A percentile compares a stretch with the other conserved stretches of the same genome.
Evolutionary conservation across 1,140 invertebrate species (phyloP).

Genomic region (Chrysoperla carnea): DNA sequence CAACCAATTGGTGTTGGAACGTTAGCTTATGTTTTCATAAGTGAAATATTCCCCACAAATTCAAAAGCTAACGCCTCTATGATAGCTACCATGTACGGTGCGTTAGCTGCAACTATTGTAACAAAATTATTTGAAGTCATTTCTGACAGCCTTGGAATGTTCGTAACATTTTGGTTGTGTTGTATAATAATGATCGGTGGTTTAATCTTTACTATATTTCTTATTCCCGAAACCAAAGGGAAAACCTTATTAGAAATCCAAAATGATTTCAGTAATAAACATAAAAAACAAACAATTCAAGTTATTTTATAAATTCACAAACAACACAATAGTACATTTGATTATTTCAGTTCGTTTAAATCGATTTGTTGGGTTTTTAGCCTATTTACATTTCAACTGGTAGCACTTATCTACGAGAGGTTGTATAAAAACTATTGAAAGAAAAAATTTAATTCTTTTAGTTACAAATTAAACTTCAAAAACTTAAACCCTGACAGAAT

Average conservation of each 20-base stretch:
- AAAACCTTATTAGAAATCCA: slow-evolving; percentile 34
- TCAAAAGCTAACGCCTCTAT: slow-evolving; percentile 15
- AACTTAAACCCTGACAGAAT: too few species aligned
- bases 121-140: slow-evolving; percentile 13
- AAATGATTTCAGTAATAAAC: slow-evolving; percentile 12
- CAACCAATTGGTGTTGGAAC: slow-evolving; percentile 8
- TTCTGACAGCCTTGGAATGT: slow-evolving; percentile 5
- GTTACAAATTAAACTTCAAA: too few species aligned
- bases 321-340: too few species aligned
- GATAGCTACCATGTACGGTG: slow-evolving; percentile 9
- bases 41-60: slow-evolving; percentile 16
- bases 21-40: slow-evolving; percentile 15
- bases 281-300: not conserved
- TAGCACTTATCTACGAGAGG: too few species aligned
- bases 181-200: slow-evolving; percentile 17
- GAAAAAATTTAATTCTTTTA: too few species aligned
- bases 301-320: not conserved
- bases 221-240: slow-evolving; percentile 41
- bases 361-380: too few species aligned
- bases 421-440: too few species aligned
- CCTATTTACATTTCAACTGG: too few species aligned
- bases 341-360: too few species aligned
- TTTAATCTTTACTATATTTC: slow-evolving; percentile 27
- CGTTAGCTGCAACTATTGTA: slow-evolving; percentile 9
- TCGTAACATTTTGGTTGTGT: slow-evolving; percentile 7